Base-by-base conservation (phyloP, 1,140 invertebrate genomes). In the Pseudomyrmex cubaensis region DNA sequence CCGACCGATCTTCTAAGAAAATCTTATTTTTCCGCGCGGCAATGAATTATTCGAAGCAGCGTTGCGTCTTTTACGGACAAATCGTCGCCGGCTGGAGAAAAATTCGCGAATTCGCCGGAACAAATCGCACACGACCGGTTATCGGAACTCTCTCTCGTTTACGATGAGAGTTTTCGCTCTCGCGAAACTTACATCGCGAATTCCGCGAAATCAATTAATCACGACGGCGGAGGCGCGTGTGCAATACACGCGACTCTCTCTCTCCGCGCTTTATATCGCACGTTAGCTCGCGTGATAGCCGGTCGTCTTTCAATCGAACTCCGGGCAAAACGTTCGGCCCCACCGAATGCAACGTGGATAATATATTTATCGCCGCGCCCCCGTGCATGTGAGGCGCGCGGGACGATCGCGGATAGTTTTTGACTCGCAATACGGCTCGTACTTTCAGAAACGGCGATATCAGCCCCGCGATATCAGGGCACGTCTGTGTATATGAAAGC, bases 251-350 rank as follows among this genome's bases (percentile, higher is more conserved):
- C 35, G 35, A 35, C 35, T 35, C 35, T 35, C 35, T 35, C 74
- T 64, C 35, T 78, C 54, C 59, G 84, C 35, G 5, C 35, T 35
- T 35, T 35, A 35, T 72, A 59, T 89, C 87, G 74, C 74, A 89
- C 87, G 87, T 88, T 89, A 89, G 87, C 22, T 90, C 88, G 89
- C 86, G 88, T 90, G 89, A 87, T 87, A 87, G 63, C 83, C 70
- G 82, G 82, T 87, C 88, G 88, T 90, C 87, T 89, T 90, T 89
- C 85, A 89, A 87, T 86, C 74, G 80, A 80, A 86, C 84, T 84
- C 54, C 84, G 67, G 67, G 87, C 83, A 86, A 87, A 89, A 89
- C 86, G 61, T 89, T 35, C 61, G 52, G 88, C 62, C 78, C 78
- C 85, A 84, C 76, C 84, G 85, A 89, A 89, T 88, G 80, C 63